A percentile compares a stretch with the other conserved stretches of the same genome.
These are phyloP conservation scores for Lepeophtheirus nordmannii DNA, from an alignment of 2,888 invertebrate genomes.

Conservation along the genomic window DNA sequence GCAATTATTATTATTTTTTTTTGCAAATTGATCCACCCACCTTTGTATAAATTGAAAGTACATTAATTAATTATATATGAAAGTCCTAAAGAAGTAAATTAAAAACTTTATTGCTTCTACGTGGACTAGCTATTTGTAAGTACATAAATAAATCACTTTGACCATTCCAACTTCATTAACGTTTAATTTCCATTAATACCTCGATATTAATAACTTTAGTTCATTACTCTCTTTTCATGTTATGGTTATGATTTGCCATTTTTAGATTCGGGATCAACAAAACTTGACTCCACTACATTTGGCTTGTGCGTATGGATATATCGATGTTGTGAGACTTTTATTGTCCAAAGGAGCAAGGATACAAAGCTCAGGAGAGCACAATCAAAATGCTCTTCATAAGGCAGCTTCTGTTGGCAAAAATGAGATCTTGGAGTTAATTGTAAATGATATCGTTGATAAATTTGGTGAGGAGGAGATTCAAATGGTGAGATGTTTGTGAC, in stretches of 20 bases:
- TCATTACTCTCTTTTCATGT: too few relatives aligned
- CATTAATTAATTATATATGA: too few relatives aligned
- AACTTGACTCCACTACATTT: constrained; percentile 37
- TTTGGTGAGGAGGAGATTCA: constrained; percentile 14
- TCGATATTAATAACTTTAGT: too few relatives aligned
- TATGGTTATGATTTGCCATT: not conserved
- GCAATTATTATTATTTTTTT: too few relatives aligned
- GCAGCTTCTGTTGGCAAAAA: constrained; percentile 31
- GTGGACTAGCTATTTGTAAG: too few relatives aligned
- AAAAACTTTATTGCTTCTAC: too few relatives aligned
- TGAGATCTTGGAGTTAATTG: constrained; percentile 27
- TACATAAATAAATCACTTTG: too few relatives aligned
- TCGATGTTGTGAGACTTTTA: constrained; percentile 33
- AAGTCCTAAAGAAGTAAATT: too few relatives aligned
- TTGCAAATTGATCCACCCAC: too few relatives aligned
- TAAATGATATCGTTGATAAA: constrained; percentile 19
- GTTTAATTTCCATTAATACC: too few relatives aligned
- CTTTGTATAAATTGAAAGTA: too few relatives aligned
- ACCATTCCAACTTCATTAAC: too few relatives aligned
- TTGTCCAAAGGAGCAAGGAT: constrained; percentile 34
- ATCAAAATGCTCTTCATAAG: constrained; percentile 34
- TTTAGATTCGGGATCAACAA: constrained; percentile 35
- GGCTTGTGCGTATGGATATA: constrained; percentile 35
- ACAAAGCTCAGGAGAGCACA: constrained; percentile 31
- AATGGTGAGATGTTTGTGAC: not conserved